Base-by-base conservation (phyloP, 1,140 invertebrate genomes). In the Philopotamus ludificatus region DNA sequence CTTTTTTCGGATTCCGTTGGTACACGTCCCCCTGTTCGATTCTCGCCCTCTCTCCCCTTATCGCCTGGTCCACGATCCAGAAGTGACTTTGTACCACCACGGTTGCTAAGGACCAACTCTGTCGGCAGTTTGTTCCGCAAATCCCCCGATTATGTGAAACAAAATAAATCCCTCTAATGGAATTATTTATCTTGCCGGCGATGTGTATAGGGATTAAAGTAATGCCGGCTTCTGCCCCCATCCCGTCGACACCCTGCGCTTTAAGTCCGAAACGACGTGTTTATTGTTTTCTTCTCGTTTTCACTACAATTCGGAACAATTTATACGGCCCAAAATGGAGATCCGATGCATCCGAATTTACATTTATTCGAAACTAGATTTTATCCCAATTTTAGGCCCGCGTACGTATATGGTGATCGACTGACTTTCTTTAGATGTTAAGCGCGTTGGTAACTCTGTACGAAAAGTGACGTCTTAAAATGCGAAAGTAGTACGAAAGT, bases 81-180 rank as follows among this genome's bases (percentile, higher is more conserved):
- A 3, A 16, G 10, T 16, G 44, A 47, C 44, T 47, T 47, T 7
- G 44, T 20, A 16, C 10, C 44, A 9, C 18, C 18, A 20, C 4
- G n/a, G n/a, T n/a, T 12, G 28, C 28, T 34, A 34, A 34, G 28
- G 28, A 34, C 28, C 53, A 10, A 16, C 55, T 10, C 16, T 65
- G 63, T 60, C 49, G 45, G 22, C 63, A 59, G 22, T 65, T 65
- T 65, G 63, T 65, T 65, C 63, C 63, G 25, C 63, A 65, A 65
- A 65, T 65, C 63, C 63, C 59, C 57, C 63, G 63, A 65, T 65
- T 65, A 65, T 55, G 54, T 51, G 63, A 65, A 65, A 62, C 59
- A 62, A 62, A 62, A 62, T 62, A 62, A 62, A 62, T 62, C 59
- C 59, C 59, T 51, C 45, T 62, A 62, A 62, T 62, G 59, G 59